phyloP scores from a whole-genome alignment of 1,140 invertebrate genomes.

The Aphelenchoides fujianensis region DNA sequence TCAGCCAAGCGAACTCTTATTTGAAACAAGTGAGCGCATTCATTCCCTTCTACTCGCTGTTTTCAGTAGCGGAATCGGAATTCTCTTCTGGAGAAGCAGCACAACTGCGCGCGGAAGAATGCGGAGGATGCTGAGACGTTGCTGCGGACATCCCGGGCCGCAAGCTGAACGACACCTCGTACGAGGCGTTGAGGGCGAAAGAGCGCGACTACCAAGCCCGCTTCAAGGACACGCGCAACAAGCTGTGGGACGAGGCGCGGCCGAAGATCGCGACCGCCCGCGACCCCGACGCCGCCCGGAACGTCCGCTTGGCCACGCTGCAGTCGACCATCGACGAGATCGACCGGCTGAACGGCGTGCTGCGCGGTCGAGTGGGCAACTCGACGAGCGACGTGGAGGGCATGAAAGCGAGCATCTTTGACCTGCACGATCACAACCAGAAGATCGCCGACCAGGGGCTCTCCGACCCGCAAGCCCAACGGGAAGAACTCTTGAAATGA shows the following conservation, averaged over 20 bases:
- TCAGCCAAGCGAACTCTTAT: conserved; percentile 49
- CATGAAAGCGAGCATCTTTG: conserved; percentile 34
- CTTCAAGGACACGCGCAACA: conserved; percentile 53
- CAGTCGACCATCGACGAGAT: conserved; percentile 39
- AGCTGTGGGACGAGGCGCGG: conserved; percentile 50
- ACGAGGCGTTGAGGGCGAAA: conserved; percentile 40
- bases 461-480: conserved; percentile 22
- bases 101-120: conserved; percentile 52
- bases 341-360: conserved; percentile 29
- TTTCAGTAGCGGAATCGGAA: too few species aligned
- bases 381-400: conserved; percentile 37
- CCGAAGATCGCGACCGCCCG: conserved; percentile 38
- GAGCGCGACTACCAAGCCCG: conserved; percentile 35
- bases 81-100: conserved; percentile 51
- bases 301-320: conserved; percentile 35
- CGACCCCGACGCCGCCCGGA: conserved; percentile 32
- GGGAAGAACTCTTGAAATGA: conserved; percentile 20
- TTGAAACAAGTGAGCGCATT: conserved; percentile 41
- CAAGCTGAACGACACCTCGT: conserved; percentile 58
- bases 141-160: conserved; percentile 49
- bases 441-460: conserved; percentile 38
- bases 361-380: conserved; percentile 37
- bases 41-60: too few species aligned
- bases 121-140: conserved; percentile 49
- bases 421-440: conserved; percentile 43